phyloP scores from a whole-genome alignment of 2,888 invertebrate species.

The Pycnomerus fuliginosus region DNA sequence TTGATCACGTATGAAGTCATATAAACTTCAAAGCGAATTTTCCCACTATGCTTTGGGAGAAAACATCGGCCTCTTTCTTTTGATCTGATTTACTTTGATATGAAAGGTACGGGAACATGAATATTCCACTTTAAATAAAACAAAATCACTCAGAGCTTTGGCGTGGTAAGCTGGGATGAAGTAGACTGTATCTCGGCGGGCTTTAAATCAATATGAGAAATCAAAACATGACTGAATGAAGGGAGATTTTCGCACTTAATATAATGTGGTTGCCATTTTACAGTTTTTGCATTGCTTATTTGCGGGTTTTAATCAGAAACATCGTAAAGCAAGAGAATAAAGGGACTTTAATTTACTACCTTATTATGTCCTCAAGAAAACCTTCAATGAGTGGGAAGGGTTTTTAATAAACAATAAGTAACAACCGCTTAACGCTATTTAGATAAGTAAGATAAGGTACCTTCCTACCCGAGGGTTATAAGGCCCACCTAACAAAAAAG shows the following conservation, averaged over 20 bases:
- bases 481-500: no score
- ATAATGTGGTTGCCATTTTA: background rate
- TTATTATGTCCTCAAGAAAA: no score
- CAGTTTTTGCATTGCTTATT: no score
- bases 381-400: no score
- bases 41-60: constrained; percentile 19
- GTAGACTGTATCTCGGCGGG: constrained; percentile 30
- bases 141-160: constrained; percentile 38
- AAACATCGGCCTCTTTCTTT: constrained; percentile 33
- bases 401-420: no score
- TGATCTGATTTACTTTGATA: constrained; percentile 43
- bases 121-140: constrained; percentile 41
- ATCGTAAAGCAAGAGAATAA: no score
- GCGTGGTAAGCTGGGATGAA: constrained; percentile 38
- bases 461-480: no score
- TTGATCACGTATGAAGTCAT: constrained; percentile 26
- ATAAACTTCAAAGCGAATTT: constrained; percentile 33
- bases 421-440: no score
- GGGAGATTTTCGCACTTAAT: background rate
- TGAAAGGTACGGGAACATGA: constrained; percentile 39
- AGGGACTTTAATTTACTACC: no score
- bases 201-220: constrained; percentile 28
- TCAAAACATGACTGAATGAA: constrained; percentile 17
- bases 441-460: no score
- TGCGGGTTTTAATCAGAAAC: no score